Evolutionary conservation across 1,140 invertebrate genomes (phyloP).

Genomic region (Acromyrmex heyeri): DNA sequence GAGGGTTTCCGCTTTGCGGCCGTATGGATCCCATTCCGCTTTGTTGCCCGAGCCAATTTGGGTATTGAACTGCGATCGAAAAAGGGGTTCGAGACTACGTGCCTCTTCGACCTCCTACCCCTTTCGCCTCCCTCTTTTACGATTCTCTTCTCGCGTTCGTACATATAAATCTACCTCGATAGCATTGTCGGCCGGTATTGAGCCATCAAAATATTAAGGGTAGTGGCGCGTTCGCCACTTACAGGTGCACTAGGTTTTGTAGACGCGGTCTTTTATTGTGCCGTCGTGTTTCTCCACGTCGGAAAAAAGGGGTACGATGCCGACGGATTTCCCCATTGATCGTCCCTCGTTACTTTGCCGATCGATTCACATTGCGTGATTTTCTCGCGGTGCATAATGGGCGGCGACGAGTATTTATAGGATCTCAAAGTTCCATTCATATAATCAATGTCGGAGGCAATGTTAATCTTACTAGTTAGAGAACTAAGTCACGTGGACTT

Average conservation of each 20-base stretch:
- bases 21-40: slow-evolving; percentile 38
- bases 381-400: slow-evolving; percentile 54
- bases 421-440: slow-evolving; percentile 17
- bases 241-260: slow-evolving; percentile 74
- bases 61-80: slow-evolving; percentile 83
- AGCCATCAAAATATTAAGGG: slow-evolving; percentile 85
- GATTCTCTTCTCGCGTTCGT: slow-evolving; percentile 36
- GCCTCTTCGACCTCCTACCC: slow-evolving; percentile 32
- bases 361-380: slow-evolving; percentile 67
- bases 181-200: slow-evolving; percentile 83
- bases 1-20: slow-evolving; percentile 68
- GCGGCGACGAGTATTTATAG: slow-evolving; percentile 16
- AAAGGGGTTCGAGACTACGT: slow-evolving; percentile 53
- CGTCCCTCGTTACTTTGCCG: slow-evolving; percentile 68
- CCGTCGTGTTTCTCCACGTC: slow-evolving; percentile 65
- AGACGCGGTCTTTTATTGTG: slow-evolving; percentile 61
- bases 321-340: slow-evolving; percentile 64
- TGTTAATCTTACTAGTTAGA: not conserved
- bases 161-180: slow-evolving; percentile 77
- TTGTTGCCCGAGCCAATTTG: slow-evolving; percentile 83
- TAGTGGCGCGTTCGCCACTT: slow-evolving; percentile 54
- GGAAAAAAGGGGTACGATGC: slow-evolving; percentile 59
- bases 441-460: not conserved
- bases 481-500: not conserved
- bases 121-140: slow-evolving; percentile 13